Base-by-base conservation (phyloP, 1,140 invertebrate genomes). In the Hylaeus volcanicus region DNA sequence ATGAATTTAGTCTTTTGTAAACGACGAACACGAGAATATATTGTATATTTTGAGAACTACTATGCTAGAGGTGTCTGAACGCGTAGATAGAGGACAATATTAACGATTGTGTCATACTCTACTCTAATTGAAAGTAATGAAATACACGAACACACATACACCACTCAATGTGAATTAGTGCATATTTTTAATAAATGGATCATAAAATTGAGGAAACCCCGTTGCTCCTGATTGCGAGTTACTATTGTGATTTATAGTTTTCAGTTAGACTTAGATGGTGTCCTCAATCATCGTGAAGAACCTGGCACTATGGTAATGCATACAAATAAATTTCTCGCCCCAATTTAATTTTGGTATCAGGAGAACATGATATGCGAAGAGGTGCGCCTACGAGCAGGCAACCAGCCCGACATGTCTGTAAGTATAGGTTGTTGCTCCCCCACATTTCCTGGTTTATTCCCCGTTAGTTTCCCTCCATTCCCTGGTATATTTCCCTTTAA, bases 151-250 rank as follows among this genome's bases (percentile, higher is more conserved):
- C 26, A 45, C 79, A 85, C 12, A 53, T 66, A 61, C 9, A 64
- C 3, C 61, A 73, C 86, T 88, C 83, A 86, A 90, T 92, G 88
- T 92, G 89, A 91, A 92, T 90, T 92, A 92, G 87, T 90, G 91
- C 83, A 93, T 93, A 93, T 93, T 93, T 93, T 93, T 93, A 93
- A 93, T 93, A 93, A 92, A 93, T 92, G 92, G 91, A 93, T 88
- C 88, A 85, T 88, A 82, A 90, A 89, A 82, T 78, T 51, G 66
- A 70, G 9, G 68, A 55, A 45, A 37, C 26, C 6, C 41, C 8
- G 15, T 60, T 8, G n/a, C 15, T 43, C 37, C 4, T 39, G 12
- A 14, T 5, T 2, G 14, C n/a, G 26, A 48, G 26, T 41, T 0
- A 15, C 6, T 48, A 39, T 53, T 43, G 60, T 64, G 51, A 64